phyloP scores from a whole-genome alignment of 2,797 vertebrate species.

The Buphagus erythrorhynchus region DNA sequence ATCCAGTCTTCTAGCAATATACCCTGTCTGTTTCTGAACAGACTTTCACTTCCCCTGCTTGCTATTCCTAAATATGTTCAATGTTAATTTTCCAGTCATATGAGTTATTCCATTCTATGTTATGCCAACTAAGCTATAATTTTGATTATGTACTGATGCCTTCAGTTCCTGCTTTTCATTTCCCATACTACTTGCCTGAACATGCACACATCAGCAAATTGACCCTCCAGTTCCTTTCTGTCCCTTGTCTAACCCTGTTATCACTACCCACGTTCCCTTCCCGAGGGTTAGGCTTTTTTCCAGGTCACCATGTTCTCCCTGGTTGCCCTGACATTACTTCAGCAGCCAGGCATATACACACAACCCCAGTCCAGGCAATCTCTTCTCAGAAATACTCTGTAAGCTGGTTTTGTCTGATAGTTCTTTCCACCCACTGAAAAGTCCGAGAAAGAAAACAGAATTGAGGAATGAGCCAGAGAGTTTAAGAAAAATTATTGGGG shows the following conservation, averaged over 20 bases:
- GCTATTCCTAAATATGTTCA: neutral
- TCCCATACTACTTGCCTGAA: neutral
- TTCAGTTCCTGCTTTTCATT: neutral
- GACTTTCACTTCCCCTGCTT: neutral
- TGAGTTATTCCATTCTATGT: neutral
- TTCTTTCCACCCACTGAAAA: neutral
- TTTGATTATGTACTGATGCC: conserved; percentile 22
- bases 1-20: neutral
- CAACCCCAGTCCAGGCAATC: neutral
- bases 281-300: conserved; percentile 30
- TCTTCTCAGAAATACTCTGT: neutral
- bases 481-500: neutral
- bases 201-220: neutral
- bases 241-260: conserved; percentile 33
- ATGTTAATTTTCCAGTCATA: neutral
- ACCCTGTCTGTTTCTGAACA: neutral
- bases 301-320: conserved; percentile 43
- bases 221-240: neutral
- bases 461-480: neutral
- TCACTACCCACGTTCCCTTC: conserved; percentile 36
- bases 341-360: neutral
- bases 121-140: neutral
- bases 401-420: neutral
- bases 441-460: neutral
- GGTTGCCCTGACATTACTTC: conserved; percentile 13